Base-by-base conservation (phyloP, 2,797 vertebrate genomes). In the Distichodus sexfasciatus region DNA sequence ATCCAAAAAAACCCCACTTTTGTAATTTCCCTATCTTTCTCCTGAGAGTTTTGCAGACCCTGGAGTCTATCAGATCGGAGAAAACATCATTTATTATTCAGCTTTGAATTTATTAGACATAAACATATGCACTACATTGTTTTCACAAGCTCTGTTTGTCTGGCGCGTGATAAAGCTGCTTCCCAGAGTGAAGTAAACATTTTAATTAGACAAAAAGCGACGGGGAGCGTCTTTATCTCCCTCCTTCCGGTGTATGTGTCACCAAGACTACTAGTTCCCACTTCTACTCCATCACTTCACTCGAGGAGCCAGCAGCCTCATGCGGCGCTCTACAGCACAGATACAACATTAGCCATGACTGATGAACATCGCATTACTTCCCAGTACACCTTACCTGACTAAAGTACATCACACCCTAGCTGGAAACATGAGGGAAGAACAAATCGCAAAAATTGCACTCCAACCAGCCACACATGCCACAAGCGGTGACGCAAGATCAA, bases 11-110 rank as follows among this genome's bases (percentile, higher is more conserved):
- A n/a, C n/a, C n/a, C n/a, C 40, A 43, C 26, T 55, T 68, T 1
- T 3, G 14, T 24, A 6, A 12, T 24, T 43, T 38, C 38, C 48
- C 60, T 12, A 6, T 47, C 23, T 47, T 66, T 66, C 57, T 35
- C 40, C 35, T 48, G 44, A 58, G 11, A 58, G 54, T 33, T 23
- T 19, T 38, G 14, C 26, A 38, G 33, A 24, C 35, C 3, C 36
- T 12, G 11, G 8, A 48, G 7, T 60, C 50, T 71, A 73, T 71
- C 61, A 59, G 67, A 36, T 50, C 24, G 31, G 15, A 24, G 58
- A 66, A 72, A 44, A 54, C 50, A 53, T 43, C 10, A 77, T 72
- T 55, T 75, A 63, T 79, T 69, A 69, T 70, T 66, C 54, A 72
- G 54, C 35, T 43, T 74, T 72, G 48, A 58, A 57, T 71, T 74